Evolutionary conservation across 2,797 vertebrate species (phyloP).

Genomic region (Megaceryle alcyon): DNA sequence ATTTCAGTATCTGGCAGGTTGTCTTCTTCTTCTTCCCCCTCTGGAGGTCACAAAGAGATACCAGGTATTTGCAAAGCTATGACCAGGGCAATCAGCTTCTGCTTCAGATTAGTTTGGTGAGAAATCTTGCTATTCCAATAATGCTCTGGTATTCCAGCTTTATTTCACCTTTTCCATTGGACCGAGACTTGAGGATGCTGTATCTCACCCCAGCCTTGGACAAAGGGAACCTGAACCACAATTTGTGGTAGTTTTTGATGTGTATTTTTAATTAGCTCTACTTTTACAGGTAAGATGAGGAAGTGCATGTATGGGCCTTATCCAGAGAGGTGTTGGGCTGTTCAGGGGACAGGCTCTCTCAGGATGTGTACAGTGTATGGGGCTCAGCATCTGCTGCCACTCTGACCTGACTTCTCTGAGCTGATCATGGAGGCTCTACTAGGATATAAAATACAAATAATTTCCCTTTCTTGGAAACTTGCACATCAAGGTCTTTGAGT

Average conservation of each 20-base stretch:
- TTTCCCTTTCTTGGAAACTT: neutral
- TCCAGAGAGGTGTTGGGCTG: neutral
- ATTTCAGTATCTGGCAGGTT: neutral
- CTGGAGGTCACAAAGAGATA: neutral
- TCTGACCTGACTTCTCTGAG: neutral
- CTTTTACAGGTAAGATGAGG: neutral
- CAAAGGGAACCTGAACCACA: neutral
- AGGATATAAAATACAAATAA: neutral
- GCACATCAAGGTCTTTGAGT: neutral
- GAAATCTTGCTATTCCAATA: neutral
- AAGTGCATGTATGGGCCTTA: neutral
- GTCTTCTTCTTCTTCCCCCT: neutral
- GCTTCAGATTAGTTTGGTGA: neutral
- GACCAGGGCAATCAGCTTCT: neutral
- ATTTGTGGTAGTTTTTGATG: neutral
- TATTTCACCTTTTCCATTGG: neutral
- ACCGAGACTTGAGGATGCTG: neutral
- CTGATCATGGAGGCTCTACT: neutral
- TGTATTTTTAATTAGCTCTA: neutral
- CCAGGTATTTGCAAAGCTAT: neutral
- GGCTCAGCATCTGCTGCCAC: neutral
- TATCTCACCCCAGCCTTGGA: neutral
- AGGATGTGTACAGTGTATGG: neutral
- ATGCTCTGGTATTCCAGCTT: neutral
- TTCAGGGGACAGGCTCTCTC: neutral